Percentiles rank a stretch among this genome's conserved stretches.
Evolutionary conservation across 2,113 vertebrate species (phyloP).

Genomic region (Nannobrachium achirus): DNA sequence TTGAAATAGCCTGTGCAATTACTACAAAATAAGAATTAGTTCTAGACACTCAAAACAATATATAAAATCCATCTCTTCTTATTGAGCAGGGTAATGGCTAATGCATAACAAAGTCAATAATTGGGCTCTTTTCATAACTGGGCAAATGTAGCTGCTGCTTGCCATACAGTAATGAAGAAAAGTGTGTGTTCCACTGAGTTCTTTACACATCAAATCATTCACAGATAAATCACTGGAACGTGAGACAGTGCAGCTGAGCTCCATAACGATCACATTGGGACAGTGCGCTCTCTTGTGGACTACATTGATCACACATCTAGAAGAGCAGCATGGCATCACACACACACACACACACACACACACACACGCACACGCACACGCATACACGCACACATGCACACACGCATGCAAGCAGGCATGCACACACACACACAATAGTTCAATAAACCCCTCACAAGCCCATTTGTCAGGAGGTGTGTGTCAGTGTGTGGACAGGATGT

Average conservation of each 20-base stretch:
- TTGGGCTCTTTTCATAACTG: conserved; percentile 13
- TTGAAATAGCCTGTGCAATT: conserved; percentile 34
- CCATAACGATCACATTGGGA: conserved; percentile 27
- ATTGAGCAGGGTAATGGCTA: not conserved
- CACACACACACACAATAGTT: too few species aligned
- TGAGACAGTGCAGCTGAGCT: too few species aligned
- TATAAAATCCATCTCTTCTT: conserved; percentile 13
- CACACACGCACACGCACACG: not conserved
- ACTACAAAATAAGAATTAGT: conserved; percentile 7
- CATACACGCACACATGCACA: not conserved
- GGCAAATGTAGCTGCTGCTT: conserved; percentile 5
- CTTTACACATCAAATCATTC: conserved; percentile 16
- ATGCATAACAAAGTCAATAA: conserved; percentile 28
- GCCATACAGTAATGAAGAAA: not conserved
- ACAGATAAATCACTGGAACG: not conserved
- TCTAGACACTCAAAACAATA: conserved; percentile 4
- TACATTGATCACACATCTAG: conserved; percentile 39
- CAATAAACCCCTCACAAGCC: too few species aligned
- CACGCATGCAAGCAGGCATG: not conserved
- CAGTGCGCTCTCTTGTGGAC: conserved; percentile 57
- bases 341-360: not conserved
- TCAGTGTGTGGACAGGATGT: not conserved
- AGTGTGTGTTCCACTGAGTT: not conserved
- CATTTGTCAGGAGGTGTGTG: too few species aligned
- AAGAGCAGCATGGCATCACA: conserved; percentile 4